Conservation (phyloP, 1,140 invertebrate species). For the Sycophaga agraensis region DNA sequence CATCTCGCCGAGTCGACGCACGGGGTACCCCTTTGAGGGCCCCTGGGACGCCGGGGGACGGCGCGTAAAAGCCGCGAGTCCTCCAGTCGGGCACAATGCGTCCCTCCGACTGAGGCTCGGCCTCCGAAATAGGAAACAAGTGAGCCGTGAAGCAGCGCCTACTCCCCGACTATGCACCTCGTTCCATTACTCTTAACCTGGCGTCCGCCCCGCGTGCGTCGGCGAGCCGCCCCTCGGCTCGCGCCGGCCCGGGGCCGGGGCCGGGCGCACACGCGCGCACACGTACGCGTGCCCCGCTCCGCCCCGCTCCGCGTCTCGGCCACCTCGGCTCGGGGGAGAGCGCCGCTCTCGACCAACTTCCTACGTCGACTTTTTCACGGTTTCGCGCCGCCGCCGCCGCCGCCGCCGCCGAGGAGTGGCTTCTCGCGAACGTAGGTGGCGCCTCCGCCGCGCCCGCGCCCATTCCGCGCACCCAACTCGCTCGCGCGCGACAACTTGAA, state of each 20-base stretch:
- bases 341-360: slow-evolving; percentile 9
- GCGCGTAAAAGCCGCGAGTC: too few relatives aligned
- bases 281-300: slow-evolving; percentile 8
- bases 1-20: too few relatives aligned
- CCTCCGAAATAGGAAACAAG: not conserved
- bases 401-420: not conserved
- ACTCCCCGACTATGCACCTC: slow-evolving; percentile 1
- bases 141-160: not conserved
- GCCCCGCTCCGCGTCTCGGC: not conserved
- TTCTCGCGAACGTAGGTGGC: too few relatives aligned
- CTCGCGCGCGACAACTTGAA: too few relatives aligned
- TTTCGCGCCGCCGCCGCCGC: not conserved
- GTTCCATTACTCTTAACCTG: slow-evolving; percentile 12
- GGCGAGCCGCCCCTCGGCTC: not conserved
- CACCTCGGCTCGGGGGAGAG: not conserved
- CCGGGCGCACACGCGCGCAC: slow-evolving; percentile 5
- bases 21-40: too few relatives aligned
- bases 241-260: not conserved
- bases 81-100: too few relatives aligned
- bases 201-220: not conserved
- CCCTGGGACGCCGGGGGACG: too few relatives aligned
- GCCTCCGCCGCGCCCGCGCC: not conserved
- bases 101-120: too few relatives aligned
- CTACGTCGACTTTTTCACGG: slow-evolving; percentile 25
- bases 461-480: not conserved